A percentile compares a stretch with the other conserved stretches of the same genome.
Conservation (phyloP, 2,888 invertebrate species). For the Meliscaeva auricollis region DNA sequence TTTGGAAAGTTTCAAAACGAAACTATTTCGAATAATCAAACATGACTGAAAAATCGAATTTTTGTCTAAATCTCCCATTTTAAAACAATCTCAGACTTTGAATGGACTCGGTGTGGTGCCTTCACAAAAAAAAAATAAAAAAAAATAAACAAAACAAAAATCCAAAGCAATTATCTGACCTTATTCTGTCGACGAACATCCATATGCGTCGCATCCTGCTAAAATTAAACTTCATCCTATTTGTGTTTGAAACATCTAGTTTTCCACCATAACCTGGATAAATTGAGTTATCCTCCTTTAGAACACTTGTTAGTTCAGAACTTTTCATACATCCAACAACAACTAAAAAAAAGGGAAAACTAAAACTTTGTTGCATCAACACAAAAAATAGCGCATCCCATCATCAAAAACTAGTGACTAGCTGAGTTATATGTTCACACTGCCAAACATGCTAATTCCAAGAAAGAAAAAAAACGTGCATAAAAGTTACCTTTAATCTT, state of each 20-base stretch:
- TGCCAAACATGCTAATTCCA: conserved; percentile 37
- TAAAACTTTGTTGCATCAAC: conserved; percentile 7
- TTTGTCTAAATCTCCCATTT: background rate
- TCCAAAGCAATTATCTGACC: conserved; percentile 52
- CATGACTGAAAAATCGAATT: no score
- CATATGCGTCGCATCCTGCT: background rate
- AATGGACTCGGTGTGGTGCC: no score
- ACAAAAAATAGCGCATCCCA: conserved; percentile 3
- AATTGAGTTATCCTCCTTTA: conserved; percentile 47
- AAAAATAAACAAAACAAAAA: background rate
- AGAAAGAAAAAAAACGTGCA: conserved; percentile 42
- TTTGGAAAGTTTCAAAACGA: no score
- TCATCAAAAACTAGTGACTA: background rate
- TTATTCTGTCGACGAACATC: background rate
- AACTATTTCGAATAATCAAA: no score
- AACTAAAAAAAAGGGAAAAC: background rate
- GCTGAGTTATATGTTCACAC: conserved; percentile 37
- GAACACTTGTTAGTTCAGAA: conserved; percentile 16
- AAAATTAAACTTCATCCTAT: background rate
- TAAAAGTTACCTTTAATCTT: conserved; percentile 56
- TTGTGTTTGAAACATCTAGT: conserved; percentile 6
- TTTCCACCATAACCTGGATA: conserved; percentile 8
- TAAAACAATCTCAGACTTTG: background rate
- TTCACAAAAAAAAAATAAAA: background rate
- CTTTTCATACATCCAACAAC: background rate